Percentiles rank a stretch among this genome's conserved stretches.
phyloP scores from a whole-genome alignment of 1,140 invertebrate genomes.

The Heliconius hewitsoni region DNA sequence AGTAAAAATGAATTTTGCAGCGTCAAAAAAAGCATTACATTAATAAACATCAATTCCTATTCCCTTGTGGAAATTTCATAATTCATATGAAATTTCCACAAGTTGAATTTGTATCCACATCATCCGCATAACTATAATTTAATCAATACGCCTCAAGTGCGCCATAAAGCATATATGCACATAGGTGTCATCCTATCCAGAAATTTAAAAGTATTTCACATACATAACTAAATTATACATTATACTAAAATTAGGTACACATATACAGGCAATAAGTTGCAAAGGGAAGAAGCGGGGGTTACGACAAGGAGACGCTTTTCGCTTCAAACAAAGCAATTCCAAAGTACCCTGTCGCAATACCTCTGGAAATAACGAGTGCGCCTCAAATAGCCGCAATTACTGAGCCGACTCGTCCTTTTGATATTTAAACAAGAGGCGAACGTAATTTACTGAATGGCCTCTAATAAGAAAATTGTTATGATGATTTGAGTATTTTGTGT shows the following conservation, averaged over 20 bases:
- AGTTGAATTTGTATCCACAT: no score
- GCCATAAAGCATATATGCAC: no score
- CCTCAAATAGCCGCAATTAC: constrained; percentile 10
- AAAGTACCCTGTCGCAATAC: background rate
- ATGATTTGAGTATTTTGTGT: background rate
- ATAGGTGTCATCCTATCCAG: no score
- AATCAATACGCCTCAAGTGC: no score
- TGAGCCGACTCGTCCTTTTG: background rate
- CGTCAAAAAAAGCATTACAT: no score
- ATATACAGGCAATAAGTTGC: background rate
- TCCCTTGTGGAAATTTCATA: no score
- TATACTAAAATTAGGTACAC: no score
- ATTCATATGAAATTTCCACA: no score
- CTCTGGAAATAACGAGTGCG: background rate
- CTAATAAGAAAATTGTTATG: background rate
- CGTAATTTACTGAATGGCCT: background rate
- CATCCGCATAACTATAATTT: no score
- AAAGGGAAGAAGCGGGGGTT: background rate
- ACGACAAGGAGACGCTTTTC: background rate
- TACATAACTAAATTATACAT: background rate
- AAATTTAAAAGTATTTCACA: background rate
- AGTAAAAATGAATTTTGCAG: no score
- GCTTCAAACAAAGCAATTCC: background rate
- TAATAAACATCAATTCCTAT: no score
- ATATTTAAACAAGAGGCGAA: background rate